Conservation (phyloP, 2,113 vertebrate genomes). For the Lepus americanus region DNA sequence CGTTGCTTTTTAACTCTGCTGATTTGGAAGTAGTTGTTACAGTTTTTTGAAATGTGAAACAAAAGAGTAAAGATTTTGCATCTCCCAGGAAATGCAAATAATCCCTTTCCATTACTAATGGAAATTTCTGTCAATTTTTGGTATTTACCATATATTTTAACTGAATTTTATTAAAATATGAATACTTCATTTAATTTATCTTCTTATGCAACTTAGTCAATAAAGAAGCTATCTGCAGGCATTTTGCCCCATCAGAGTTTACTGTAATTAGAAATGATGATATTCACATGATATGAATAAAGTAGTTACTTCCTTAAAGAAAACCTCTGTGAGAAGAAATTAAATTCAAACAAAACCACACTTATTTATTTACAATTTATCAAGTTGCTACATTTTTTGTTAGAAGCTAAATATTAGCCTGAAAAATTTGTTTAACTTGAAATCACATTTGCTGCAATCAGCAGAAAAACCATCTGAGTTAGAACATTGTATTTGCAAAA, state of each 20-base stretch:
- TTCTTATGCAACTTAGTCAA: not conserved
- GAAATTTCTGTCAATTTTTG: not conserved
- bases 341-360: constrained; percentile 27
- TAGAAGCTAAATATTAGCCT: not conserved
- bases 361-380: constrained; percentile 6
- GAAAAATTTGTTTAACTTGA: not conserved
- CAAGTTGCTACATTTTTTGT: not conserved
- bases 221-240: not conserved
- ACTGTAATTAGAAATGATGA: not conserved
- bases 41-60: not conserved
- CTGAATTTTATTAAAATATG: not conserved
- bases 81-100: not conserved
- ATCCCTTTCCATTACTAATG: not conserved
- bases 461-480: not conserved
- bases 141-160: not conserved
- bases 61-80: not conserved
- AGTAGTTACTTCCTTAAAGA: not conserved
- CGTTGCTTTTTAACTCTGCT: not conserved
- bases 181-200: not conserved
- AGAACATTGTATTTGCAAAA: not conserved
- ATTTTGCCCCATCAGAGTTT: not conserved
- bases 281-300: not conserved
- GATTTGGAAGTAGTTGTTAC: not conserved
- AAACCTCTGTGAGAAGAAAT: not conserved
- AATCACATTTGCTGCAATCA: not conserved